Base-by-base conservation (phyloP, 2,888 invertebrate species). In the Nebria brevicollis region DNA sequence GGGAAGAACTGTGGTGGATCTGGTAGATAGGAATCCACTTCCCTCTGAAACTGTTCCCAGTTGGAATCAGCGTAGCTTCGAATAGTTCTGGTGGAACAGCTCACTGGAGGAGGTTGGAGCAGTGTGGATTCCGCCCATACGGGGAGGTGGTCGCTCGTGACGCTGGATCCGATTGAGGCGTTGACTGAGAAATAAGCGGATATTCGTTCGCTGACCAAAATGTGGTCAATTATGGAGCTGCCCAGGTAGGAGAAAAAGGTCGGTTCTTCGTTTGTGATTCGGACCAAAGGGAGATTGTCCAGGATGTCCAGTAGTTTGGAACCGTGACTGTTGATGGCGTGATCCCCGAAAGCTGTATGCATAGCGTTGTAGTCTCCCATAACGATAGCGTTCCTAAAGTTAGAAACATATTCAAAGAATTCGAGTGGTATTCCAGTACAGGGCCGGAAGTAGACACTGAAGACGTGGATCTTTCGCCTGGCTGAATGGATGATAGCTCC, bases 321-420 rank as follows among this genome's bases (percentile, higher is more conserved):
- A 1, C 82, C 82, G 42, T 72, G 74, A 3, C 10, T 26, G 77
- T 82, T 82, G 13, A 65, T 72, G n/a, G 15, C 10, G 43, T 43
- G 34, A 75, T 82, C 81, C 13, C 77, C 72, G 42, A 81, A 81
- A 11, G 72, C 25, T 11, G 20, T 70, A 64, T 73, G 73, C 1
- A 77, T 54, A 10, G 82, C 78, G 66, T 83, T 82, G 26, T 82
- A 73, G 64, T 83, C 82, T 0, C 83, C 83, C 0, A 83, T 11
- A n/a, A 83, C 4, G 13, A 83, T 70, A n/a, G 80, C 26, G 20
- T 68, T 20, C 11, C 25, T 15, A 2, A 66, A 26, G 8, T 26
- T 11, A 6, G 54, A 66, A 3, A 42, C 79, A 64, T 77, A 82
- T 3, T 5, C 8, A 25, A 82, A 15, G 26, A 83, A 10, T 13